Percentiles rank a stretch among this genome's conserved stretches.
These are phyloP conservation scores for Scalopus aquaticus DNA, from an alignment of 2,113 vertebrate genomes.

Conservation along the genomic window DNA sequence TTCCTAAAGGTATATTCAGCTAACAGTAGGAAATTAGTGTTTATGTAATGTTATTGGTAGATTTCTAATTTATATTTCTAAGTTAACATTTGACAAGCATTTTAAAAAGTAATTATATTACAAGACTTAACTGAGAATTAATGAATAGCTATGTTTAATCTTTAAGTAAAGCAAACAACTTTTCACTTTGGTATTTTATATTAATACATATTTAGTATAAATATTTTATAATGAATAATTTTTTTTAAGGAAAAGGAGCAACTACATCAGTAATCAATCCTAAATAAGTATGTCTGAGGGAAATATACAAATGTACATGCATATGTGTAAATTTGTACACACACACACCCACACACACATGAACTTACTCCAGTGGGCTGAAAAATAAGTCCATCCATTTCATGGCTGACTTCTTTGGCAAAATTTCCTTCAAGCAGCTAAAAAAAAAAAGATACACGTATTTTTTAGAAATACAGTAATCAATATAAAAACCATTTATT, in stretches of 20 bases:
- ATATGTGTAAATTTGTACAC: not conserved
- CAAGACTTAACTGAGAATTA: conserved; percentile 49
- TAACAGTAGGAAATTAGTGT: not conserved
- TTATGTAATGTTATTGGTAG: not conserved
- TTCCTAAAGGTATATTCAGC: not conserved
- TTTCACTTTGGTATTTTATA: not conserved
- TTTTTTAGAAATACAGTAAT: conserved; percentile 50
- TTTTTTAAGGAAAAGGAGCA: conserved; percentile 4
- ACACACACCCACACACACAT: not conserved
- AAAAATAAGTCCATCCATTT: conserved; percentile 99
- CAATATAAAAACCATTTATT: conserved; percentile 46
- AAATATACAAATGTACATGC: not conserved
- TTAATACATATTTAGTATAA: not conserved
- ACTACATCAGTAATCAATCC: not conserved
- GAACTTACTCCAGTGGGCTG: conserved; percentile 96
- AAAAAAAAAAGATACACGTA: conserved; percentile 59
- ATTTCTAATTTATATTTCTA: conserved; percentile 29
- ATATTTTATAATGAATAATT: conserved; percentile 1
- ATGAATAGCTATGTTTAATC: not conserved
- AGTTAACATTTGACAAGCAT: not conserved
- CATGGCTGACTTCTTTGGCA: conserved; percentile 98
- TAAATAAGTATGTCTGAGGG: not conserved
- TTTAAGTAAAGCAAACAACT: not conserved
- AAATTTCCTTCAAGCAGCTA: conserved; percentile 98
- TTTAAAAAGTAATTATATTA: conserved; percentile 20